Evolutionary conservation across 2,888 invertebrate species (phyloP), one percentile per base, ranked within the genome.

Genomic region (Agrotis ipsilon): DNA sequence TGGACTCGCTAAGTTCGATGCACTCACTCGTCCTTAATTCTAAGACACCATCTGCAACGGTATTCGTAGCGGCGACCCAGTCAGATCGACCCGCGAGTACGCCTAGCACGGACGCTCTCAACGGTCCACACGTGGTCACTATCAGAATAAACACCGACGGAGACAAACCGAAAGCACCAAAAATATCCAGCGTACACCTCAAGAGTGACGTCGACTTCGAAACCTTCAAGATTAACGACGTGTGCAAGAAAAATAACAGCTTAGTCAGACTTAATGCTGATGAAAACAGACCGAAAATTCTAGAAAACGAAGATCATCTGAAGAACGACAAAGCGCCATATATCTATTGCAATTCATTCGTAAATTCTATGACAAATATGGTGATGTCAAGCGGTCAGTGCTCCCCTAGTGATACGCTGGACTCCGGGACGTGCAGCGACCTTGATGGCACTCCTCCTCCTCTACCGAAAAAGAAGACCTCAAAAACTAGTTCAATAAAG

Each of bases 371-470:
- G 84, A 92, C 94, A 11, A 96, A 94, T 76, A 96, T 96, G 93
- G 95, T 97, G 68, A 97, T 98, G 97, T 97, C 98, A 62, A 98
- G 98, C 89, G 98, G 98, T 1, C 98, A 98, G 88, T 98, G 98
- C 87, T 98, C 98, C 45, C 98, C 98, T 1, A 98, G 97, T 87
- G 98, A 98, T 88, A 98, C 98, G 0, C 91, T 98, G 78, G 98
- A 98, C 93, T 98, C 98, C 72, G 98, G 98, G 58, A 98, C 98
- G 48, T 98, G 98, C 93, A 98, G 98, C 90, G 98, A 98, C 92
- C 96, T 98, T 85, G 98, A 98, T 86, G 97, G 97, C 52, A 97
- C 97, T 27, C 97, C 98, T 67, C 97, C 97, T 2, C 94, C 97
- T 77, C 96, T 97, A 24, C 97, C 97, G 84, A 97, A 97, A 94